Evolutionary conservation across 2,797 vertebrate species (phyloP).

Genomic region (Ptychadena robeensis): DNA sequence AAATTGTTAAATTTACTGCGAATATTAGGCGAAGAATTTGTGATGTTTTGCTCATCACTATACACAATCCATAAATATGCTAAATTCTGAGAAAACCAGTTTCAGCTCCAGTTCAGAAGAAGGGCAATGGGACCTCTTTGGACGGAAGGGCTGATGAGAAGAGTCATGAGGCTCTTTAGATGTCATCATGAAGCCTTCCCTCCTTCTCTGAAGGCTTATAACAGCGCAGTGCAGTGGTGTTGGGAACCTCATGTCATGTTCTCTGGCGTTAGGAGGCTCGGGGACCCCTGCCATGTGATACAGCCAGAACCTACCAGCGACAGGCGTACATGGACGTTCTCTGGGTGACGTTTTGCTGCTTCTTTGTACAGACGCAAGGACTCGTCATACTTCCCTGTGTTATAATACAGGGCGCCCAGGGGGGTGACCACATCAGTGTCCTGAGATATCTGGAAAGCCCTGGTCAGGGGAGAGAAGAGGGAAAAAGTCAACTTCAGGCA

Average conservation of each 20-base stretch:
- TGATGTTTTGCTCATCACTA: too few relatives aligned
- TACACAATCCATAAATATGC: background rate
- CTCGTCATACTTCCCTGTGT: constrained; percentile 90
- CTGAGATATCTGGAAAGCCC: constrained; percentile 86
- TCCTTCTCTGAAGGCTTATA: background rate
- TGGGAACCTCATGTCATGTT: too few relatives aligned
- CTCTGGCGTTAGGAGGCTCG: too few relatives aligned
- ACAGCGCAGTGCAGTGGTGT: background rate
- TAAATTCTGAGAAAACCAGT: too few relatives aligned
- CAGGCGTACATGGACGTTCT: constrained; percentile 85
- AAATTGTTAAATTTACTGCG: too few relatives aligned
- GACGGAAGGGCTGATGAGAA: background rate
- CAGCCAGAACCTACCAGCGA: constrained; percentile 81
- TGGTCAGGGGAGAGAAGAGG: constrained; percentile 63
- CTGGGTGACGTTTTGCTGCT: constrained; percentile 81
- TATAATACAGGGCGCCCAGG: constrained; percentile 92
- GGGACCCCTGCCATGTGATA: background rate
- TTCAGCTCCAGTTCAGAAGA: too few relatives aligned
- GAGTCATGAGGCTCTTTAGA: background rate
- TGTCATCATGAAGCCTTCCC: background rate
- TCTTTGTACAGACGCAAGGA: constrained; percentile 89
- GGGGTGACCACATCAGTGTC: constrained; percentile 89
- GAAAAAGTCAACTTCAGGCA: background rate
- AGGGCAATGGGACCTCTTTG: too few relatives aligned
- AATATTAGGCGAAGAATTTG: too few relatives aligned